Base-by-base conservation (phyloP, 2,888 invertebrate genomes). In the Drosophila recens region DNA sequence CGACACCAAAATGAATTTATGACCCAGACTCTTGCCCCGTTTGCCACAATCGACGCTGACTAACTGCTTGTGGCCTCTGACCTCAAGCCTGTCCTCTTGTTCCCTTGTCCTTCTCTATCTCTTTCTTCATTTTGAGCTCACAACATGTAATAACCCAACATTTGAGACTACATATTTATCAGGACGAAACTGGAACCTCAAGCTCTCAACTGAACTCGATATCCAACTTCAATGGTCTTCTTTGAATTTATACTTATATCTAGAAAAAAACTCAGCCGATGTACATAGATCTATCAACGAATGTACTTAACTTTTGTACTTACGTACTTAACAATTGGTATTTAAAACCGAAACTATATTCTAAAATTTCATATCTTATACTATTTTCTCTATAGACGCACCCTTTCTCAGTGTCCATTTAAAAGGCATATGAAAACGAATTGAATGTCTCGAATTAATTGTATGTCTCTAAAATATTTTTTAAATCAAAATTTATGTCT, bases 1-100 rank as follows among this genome's bases (percentile, higher is more conserved):
- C 87, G 67, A 77, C 59, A 70, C 78, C 68, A 65, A 86, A 78
- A 89, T 83, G 64, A 89, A 89, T 89, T 86, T 86, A 89, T 89
- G 68, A 74, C 67, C 71, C 17, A 42, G 43, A 20, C 38, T 46
- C 59, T 63, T n/a, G 67, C 9, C 48, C 27, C 46, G 3, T n/a
- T 56, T 17, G 53, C 53, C 42, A n/a, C 42, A 17, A 20, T 56
- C 33, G 34, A 45, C 43, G n/a, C 56, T 56, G 56, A 56, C 43
- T 43, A 56, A 57, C 34, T n/a, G 48, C 43, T 13, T 4, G 27
- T 38, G 56, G 15, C 63, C 43, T 36, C 34, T 13, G 30, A 33
- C 38, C 46, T 43, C 61, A 43, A 43, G 11, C 23, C 33, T 45
- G 20, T 42, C 10, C 23, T 10, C 11, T 36, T 8, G 4, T 40